A percentile compares a stretch with the other conserved stretches of the same genome.
phyloP scores from a whole-genome alignment of 2,888 invertebrate species.

The Lagria hirta region DNA sequence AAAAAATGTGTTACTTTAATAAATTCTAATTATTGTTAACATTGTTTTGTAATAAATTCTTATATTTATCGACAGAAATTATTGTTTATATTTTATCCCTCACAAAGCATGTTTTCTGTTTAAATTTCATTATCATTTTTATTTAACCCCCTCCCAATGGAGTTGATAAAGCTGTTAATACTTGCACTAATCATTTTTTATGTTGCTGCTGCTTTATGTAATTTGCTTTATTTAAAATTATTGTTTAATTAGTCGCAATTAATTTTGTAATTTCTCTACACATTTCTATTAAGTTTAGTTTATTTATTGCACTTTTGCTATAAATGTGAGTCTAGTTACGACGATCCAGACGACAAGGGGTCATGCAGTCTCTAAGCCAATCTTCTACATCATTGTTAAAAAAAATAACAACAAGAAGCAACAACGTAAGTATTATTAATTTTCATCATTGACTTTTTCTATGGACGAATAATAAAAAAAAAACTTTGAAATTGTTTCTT shows the following conservation, averaged over 20 bases:
- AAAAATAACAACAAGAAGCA: conserved; percentile 1
- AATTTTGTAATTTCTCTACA: conserved; percentile 2
- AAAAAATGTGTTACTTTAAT: conserved; percentile 26
- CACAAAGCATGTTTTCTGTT: conserved; percentile 9
- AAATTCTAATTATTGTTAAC: conserved; percentile 31
- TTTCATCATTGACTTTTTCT: conserved; percentile 2
- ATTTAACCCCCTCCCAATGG: conserved; percentile 19
- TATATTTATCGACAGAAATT: conserved; percentile 29
- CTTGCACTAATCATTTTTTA: conserved; percentile 15
- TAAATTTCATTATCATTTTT: conserved; percentile 6
- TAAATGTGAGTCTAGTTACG: conserved; percentile 21
- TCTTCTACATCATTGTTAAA: conserved; percentile 12
- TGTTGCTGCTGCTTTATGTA: conserved; percentile 10
- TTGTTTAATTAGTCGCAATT: background rate
- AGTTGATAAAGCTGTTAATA: conserved; percentile 26
- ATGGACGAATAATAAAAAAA: too few relatives aligned
- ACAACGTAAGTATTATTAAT: conserved; percentile 10
- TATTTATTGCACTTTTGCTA: conserved; percentile 16
- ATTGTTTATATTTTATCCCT: conserved; percentile 7
- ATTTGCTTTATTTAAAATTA: conserved; percentile 1
- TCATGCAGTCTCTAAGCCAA: conserved; percentile 14
- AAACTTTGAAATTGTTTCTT: too few relatives aligned
- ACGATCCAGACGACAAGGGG: conserved; percentile 7
- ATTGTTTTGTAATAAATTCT: conserved; percentile 38
- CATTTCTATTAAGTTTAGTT: conserved; percentile 7